These are phyloP conservation scores for Capreolus pygargus DNA, from an alignment of 2,113 vertebrate genomes.

Conservation along the genomic window DNA sequence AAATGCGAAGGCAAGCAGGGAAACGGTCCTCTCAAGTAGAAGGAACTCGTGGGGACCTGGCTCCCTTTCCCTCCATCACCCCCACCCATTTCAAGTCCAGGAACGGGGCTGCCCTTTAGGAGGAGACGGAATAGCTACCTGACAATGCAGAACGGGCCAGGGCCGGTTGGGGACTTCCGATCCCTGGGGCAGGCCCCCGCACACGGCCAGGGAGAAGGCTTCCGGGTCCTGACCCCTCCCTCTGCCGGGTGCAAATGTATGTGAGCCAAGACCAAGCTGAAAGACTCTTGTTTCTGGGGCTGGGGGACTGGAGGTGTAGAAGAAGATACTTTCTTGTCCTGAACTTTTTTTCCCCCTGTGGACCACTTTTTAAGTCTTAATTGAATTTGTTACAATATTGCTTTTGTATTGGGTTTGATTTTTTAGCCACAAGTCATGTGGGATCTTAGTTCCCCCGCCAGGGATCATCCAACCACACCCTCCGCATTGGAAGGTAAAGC, in stretches of 20 bases:
- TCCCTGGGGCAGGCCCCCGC: neutral
- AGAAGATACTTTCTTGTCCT: neutral
- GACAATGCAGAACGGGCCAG: neutral
- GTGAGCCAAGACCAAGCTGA: neutral
- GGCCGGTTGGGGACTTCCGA: neutral
- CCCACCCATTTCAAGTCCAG: neutral
- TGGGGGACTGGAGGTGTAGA: neutral
- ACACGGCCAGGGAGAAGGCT: neutral
- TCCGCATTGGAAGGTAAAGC: neutral
- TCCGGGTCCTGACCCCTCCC: neutral
- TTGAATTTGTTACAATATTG: neutral
- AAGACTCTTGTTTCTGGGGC: accelerated
- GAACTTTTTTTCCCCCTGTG: neutral
- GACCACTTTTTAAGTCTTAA: neutral
- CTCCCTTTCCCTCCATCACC: neutral
- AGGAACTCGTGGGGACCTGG: neutral
- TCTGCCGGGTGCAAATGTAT: neutral
- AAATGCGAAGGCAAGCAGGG: neutral
- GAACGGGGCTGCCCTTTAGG: neutral
- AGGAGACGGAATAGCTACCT: neutral
- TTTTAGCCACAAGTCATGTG: neutral
- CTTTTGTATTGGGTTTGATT: neutral
- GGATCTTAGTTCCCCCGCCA: neutral
- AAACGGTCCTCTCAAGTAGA: neutral
- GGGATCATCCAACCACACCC: neutral